A percentile compares a stretch with the other conserved stretches of the same genome.
These are phyloP conservation scores for Phrixothrix hirtus DNA, from an alignment of 2,888 invertebrate genomes.

Conservation along the genomic window DNA sequence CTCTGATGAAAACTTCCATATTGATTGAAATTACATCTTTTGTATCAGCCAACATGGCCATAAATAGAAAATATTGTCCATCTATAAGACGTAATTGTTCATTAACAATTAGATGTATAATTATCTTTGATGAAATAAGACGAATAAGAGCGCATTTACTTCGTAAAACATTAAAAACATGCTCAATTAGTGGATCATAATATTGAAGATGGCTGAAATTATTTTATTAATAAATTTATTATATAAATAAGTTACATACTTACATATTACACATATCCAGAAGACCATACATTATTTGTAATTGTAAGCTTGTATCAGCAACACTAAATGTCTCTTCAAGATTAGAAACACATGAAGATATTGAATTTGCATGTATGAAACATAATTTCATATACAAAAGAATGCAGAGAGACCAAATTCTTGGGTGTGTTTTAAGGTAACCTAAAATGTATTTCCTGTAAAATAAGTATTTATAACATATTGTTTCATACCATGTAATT, in stretches of 20 bases:
- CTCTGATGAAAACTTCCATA: slow-evolving; percentile 13
- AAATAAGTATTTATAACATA: not conserved
- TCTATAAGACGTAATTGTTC: slow-evolving; percentile 18
- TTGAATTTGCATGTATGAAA: slow-evolving; percentile 7
- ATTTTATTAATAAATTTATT: not conserved
- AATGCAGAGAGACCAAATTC: slow-evolving; percentile 14
- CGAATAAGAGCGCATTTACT: slow-evolving; percentile 10
- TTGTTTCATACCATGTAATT: slow-evolving; percentile 8
- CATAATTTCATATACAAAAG: slow-evolving; percentile 16
- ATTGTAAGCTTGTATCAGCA: slow-evolving; percentile 1
- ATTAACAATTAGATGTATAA: slow-evolving; percentile 14
- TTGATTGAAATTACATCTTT: slow-evolving; percentile 18
- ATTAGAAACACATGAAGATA: slow-evolving; percentile 5
- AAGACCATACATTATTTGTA: slow-evolving; percentile 17
- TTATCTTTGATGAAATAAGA: slow-evolving; percentile 14
- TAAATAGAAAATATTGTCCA: slow-evolving; percentile 21
- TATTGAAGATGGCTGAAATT: slow-evolving; percentile 19
- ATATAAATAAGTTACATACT: slow-evolving; percentile 1
- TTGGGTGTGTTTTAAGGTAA: slow-evolving; percentile 5
- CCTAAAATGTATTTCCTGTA: slow-evolving; percentile 5
- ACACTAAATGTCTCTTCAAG: slow-evolving; percentile 1
- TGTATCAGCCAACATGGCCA: slow-evolving; percentile 17
- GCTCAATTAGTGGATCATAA: slow-evolving; percentile 22
- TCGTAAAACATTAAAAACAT: slow-evolving; percentile 9
- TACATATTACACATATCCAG: slow-evolving; percentile 18